A percentile compares a stretch with the other conserved stretches of the same genome.
Conservation (phyloP, 2,888 invertebrate genomes). For the Steromphala cineraria region DNA sequence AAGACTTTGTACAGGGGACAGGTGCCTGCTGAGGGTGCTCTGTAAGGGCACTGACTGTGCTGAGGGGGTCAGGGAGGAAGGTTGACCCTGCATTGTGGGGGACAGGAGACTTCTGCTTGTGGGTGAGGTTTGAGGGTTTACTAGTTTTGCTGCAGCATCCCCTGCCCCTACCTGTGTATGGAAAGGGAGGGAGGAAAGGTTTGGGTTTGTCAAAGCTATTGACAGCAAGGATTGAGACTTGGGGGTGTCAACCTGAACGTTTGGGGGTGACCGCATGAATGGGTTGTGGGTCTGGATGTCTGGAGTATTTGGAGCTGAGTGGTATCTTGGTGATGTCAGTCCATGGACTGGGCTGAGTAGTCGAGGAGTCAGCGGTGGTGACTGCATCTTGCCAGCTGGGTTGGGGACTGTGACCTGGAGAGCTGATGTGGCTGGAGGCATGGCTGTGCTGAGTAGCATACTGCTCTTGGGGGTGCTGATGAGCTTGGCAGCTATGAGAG, state of each 20-base stretch:
- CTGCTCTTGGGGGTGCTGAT: background rate
- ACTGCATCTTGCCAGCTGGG: background rate
- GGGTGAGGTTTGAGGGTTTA: background rate
- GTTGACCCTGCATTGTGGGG: background rate
- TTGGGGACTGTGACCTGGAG: background rate
- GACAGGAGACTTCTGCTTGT: background rate
- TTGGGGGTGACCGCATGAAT: background rate
- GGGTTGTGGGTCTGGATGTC: background rate
- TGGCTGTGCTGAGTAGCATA: background rate
- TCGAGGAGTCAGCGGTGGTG: background rate
- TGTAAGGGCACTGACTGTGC: background rate
- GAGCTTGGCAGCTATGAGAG: background rate
- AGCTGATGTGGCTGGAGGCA: background rate
- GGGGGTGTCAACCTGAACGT: background rate
- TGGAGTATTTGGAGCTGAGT: background rate
- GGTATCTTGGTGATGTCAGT: background rate
- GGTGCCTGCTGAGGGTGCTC: background rate
- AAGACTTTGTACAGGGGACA: background rate
- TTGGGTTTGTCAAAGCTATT: background rate
- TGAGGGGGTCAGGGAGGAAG: background rate
- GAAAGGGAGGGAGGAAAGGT: background rate
- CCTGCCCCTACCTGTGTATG: background rate
- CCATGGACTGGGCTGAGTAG: background rate
- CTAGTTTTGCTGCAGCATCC: background rate
- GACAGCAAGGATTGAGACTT: background rate